Evolutionary conservation across 1,140 invertebrate species (phyloP).

Genomic region (Drosophila azteca): DNA sequence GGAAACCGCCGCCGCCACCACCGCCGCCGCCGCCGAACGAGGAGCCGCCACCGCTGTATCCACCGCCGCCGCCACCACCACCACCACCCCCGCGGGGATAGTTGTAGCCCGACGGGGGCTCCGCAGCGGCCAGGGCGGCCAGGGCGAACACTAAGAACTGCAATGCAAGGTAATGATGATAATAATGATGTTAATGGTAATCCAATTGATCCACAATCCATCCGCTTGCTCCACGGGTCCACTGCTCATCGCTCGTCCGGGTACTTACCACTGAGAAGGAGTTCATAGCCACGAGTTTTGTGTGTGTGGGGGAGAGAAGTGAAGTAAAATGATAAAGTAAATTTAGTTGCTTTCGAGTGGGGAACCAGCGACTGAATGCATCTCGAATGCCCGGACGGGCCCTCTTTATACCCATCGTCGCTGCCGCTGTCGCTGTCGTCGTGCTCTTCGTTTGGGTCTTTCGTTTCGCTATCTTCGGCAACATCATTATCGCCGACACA

Average conservation of each 20-base stretch:
- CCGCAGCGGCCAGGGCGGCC: constrained; percentile 86
- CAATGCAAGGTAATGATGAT: constrained; percentile 69
- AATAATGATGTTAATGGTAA: constrained; percentile 8
- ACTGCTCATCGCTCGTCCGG: neutral
- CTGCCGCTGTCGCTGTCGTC: constrained; percentile 2
- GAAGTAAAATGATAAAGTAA: constrained; percentile 78
- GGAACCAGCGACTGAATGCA: constrained; percentile 84
- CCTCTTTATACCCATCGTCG: constrained; percentile 78
- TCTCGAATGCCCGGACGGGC: constrained; percentile 61
- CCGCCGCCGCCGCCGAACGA: constrained; percentile 83
- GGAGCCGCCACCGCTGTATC: constrained; percentile 84
- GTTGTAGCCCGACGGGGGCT: constrained; percentile 87
- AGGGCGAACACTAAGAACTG: constrained; percentile 88
- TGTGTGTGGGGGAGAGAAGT: constrained; percentile 75
- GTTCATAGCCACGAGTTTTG: constrained; percentile 83
- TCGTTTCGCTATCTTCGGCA: constrained; percentile 34
- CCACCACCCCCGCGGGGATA: constrained; percentile 86
- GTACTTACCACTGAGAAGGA: constrained; percentile 84
- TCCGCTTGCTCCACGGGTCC: neutral
- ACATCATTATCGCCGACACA: constrained; percentile 58
- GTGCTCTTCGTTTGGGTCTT: constrained; percentile 32
- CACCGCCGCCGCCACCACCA: constrained; percentile 75
- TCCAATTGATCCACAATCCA: constrained; percentile 11
- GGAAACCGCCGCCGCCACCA: constrained; percentile 88
- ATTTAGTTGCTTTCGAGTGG: constrained; percentile 83